Base-by-base conservation (phyloP, 64 coral and sea anemone genomes). In the Actinia equina region DNA sequence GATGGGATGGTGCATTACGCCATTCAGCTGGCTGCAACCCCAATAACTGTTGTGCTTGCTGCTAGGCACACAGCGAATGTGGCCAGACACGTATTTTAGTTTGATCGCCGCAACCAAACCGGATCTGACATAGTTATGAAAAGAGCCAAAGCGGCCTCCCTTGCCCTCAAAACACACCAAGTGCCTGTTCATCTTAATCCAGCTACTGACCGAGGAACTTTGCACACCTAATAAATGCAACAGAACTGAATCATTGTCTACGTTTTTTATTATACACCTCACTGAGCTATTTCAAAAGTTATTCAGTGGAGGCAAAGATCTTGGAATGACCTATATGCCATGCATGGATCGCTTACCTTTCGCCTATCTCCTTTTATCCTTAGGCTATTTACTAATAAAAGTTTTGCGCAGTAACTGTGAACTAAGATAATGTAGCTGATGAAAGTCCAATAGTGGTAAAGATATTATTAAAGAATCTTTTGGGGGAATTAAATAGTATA, bases 101-200 rank as follows among this genome's bases (percentile, higher is more conserved):
- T 95, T 95, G 19, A 95, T 89, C 60, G 90, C 94, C 11, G 77
- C 94, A 6, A 95, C 94, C 59, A 95, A 43, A 7, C 83, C 79
- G 1, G 87, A 77, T 9, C 76, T 74, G 11, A 63, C 87, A 8
- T 44, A 18, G 78, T 95, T 85, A 11, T 53, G 56, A 65, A 89
- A 92, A 30, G 44, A 62, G 42, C 94, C 94, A 53, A 52, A 92
- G 37, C 62, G 61, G 81, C 67, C 19, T 18, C 87, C 90, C 18
- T 67, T 80, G 3, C 82, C 94, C 30, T 87, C 62, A 71, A 95
- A 95, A 51, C 94, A 95, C 5, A 95, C 59, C 43, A 87, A 83
- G 23, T 46, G 56, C 9, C 55, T 49, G 59, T 89, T 95, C 83
- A 95, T 43, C 52, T 89, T 89, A 7, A 77, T 82, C 94, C 94